Conservation (phyloP, 2,888 invertebrate species). For the Diadegma fenestrale region DNA sequence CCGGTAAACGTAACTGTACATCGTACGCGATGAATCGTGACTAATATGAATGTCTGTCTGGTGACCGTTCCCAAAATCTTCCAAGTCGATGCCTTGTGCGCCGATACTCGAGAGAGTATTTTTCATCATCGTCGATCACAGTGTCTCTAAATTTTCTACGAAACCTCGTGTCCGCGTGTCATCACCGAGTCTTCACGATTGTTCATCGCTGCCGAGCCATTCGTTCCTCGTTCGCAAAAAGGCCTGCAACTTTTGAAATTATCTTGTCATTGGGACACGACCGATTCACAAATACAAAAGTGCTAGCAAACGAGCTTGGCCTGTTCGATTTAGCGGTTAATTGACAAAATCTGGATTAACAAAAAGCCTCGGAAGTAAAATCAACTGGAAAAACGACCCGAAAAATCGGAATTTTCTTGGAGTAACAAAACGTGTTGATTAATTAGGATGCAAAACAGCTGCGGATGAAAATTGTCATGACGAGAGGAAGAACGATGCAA, state of each 20-base stretch:
- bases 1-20: slow-evolving; percentile 58
- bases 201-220: slow-evolving; percentile 12
- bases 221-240: slow-evolving; percentile 17
- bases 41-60: slow-evolving; percentile 65
- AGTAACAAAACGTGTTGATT: slow-evolving; percentile 13
- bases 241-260: neutral
- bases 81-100: slow-evolving; percentile 52
- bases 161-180: slow-evolving; percentile 31
- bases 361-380: no score
- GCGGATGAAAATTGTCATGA: slow-evolving; percentile 12
- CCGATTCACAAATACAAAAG: neutral
- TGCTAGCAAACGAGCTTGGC: no score
- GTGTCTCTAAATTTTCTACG: slow-evolving; percentile 15
- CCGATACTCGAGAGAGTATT: slow-evolving; percentile 26
- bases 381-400: no score
- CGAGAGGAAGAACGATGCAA: slow-evolving; percentile 9
- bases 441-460: slow-evolving; percentile 12
- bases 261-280: neutral
- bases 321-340: neutral
- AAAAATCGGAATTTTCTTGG: no score
- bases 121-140: slow-evolving; percentile 1
- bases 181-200: slow-evolving; percentile 12
- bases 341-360: no score
- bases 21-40: slow-evolving; percentile 59
- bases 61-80: slow-evolving; percentile 65